Base-by-base conservation (phyloP, 2,797 vertebrate species). In the Pseudotriccus pelzelni region DNA sequence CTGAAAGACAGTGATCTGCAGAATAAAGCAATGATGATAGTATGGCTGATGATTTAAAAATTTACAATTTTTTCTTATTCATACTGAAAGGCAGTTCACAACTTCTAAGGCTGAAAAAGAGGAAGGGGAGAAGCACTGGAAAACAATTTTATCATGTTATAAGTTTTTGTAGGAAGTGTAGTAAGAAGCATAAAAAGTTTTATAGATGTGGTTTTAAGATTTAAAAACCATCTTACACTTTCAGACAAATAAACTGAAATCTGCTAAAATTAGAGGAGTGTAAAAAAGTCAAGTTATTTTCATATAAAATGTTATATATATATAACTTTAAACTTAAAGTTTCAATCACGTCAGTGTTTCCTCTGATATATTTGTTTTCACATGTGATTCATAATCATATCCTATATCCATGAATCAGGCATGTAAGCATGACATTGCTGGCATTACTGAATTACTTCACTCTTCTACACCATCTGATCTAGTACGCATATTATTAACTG, bases 381-480 rank as follows among this genome's bases (percentile, higher is more conserved):
- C n/a, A 37, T 58, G 72, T 93, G 89, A 94, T 87, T 94, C 94
- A 93, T 44, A 95, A 94, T 91, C 74, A 64, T 93, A 96, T 95
- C 93, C 72, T 89, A 94, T 93, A 93, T 90, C 91, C 93, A 94
- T 85, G 94, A 96, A 95, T 95, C 90, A 96, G 91, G 69, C 68
- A 89, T 82, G 89, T 78, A 93, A 79, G 93, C 66, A 92, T 93
- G 86, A 92, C 92, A 95, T 94, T 93, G 91, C 89, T 96, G 93
- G 81, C 95, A 94, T 96, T 95, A 93, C 92, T 94, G 80, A 94
- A 95, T 95, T 95, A 94, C 92, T 94, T 92, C 66, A 93, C 92
- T 82, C 92, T 90, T 95, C 72, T 74, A 86, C 83, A 96, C 91
- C 89, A 95, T 81, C 83, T 85, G 89, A 97, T 90, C 92, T 90